These are phyloP conservation scores for Orius insidiosus DNA, from an alignment of 1,140 invertebrate species.

Conservation along the genomic window DNA sequence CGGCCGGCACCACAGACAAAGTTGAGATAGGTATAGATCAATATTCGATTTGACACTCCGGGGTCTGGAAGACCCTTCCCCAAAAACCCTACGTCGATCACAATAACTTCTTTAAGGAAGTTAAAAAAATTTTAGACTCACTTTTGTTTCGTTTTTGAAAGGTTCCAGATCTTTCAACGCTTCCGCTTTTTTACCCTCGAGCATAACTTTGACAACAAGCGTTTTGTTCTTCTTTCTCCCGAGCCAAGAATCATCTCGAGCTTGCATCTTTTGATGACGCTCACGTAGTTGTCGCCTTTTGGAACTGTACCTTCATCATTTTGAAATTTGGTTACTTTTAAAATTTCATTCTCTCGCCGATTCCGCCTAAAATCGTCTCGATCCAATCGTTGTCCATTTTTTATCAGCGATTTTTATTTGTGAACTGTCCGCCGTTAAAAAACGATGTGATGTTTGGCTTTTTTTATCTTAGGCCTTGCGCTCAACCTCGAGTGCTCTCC, in stretches of 20 bases:
- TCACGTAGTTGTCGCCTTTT: not conserved
- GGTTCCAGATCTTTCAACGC: not conserved
- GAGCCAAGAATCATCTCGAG: not conserved
- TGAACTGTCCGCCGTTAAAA: too few relatives aligned
- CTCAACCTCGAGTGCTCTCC: too few relatives aligned
- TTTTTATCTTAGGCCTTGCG: too few relatives aligned
- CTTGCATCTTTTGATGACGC: not conserved
- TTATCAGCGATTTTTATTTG: too few relatives aligned
- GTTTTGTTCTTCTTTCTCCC: not conserved
- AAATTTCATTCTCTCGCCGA: not conserved
- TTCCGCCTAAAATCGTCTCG: not conserved
- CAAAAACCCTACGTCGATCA: too few relatives aligned
- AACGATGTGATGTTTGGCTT: too few relatives aligned
- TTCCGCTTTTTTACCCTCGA: not conserved
- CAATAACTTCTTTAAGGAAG: too few relatives aligned
- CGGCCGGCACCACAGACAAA: too few relatives aligned
- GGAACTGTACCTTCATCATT: not conserved
- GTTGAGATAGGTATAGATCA: too few relatives aligned
- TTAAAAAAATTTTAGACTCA: too few relatives aligned
- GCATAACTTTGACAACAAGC: not conserved
- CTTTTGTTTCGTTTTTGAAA: constrained; percentile 1
- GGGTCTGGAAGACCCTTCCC: too few relatives aligned
- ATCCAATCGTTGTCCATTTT: not conserved
- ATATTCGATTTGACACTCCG: too few relatives aligned
- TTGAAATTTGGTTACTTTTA: not conserved